phyloP scores from a whole-genome alignment of 2,113 vertebrate species.

The Typhlomys cinereus region DNA sequence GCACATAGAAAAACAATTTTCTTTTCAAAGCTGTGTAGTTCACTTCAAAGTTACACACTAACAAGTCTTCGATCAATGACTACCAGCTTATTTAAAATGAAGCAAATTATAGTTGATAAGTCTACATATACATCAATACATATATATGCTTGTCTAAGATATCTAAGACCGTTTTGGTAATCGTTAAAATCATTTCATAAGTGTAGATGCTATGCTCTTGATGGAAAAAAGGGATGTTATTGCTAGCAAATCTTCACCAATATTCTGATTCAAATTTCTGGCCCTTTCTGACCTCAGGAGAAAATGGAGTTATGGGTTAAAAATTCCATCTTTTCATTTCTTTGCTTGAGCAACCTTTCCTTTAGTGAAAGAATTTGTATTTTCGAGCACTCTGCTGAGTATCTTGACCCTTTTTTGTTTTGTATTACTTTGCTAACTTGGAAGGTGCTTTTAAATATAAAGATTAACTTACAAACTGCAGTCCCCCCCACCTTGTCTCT shows the following conservation, averaged over 20 bases:
- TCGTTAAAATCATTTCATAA: neutral
- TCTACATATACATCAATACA: too few species aligned
- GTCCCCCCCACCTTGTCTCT: too few species aligned
- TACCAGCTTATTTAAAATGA: too few species aligned
- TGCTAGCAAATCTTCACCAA: neutral
- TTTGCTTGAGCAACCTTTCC: neutral
- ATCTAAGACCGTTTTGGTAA: neutral
- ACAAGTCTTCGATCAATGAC: too few species aligned
- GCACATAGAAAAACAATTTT: too few species aligned
- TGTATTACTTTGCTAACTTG: neutral
- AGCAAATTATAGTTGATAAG: too few species aligned
- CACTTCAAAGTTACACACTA: too few species aligned
- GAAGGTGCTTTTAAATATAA: neutral
- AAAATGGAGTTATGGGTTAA: neutral
- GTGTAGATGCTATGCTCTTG: neutral
- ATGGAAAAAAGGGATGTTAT: neutral
- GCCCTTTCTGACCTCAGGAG: neutral
- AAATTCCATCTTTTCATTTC: neutral
- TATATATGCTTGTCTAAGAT: too few species aligned
- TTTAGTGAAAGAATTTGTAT: neutral
- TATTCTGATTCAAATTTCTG: neutral
- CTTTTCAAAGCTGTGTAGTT: too few species aligned
- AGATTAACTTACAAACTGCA: neutral
- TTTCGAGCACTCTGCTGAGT: conserved; percentile 9
- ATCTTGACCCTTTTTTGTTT: neutral